These are phyloP conservation scores for Dyspetes luteomarginatus DNA, from an alignment of 2,888 invertebrate genomes.

Conservation along the genomic window DNA sequence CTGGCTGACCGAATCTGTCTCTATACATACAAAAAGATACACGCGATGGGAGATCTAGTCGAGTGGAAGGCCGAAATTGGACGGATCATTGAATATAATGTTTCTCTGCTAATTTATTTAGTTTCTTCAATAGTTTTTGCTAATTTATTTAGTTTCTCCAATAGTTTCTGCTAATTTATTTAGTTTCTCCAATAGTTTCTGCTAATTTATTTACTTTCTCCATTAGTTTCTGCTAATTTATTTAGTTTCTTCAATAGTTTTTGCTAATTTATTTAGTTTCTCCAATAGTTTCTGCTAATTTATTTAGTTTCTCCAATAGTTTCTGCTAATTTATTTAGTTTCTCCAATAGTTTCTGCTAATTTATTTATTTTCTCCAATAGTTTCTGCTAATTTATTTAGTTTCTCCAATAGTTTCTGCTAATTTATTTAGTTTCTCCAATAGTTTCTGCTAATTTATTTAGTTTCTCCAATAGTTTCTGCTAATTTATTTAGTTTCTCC, in stretches of 20 bases:
- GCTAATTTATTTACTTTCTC: too few species aligned
- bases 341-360: background rate
- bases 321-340: background rate
- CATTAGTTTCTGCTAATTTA: background rate
- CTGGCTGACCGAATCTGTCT: conserved; percentile 47
- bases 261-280: too few species aligned
- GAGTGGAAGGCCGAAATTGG: conserved; percentile 45
- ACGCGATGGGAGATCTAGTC: background rate
- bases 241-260: background rate
- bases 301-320: background rate
- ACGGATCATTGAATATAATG: conserved; percentile 26
- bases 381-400: background rate
- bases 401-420: background rate
- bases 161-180: background rate
- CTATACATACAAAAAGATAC: conserved; percentile 7
- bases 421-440: background rate
- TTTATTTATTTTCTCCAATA: too few species aligned
- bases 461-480: too few species aligned
- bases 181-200: background rate
- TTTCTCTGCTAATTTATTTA: background rate
- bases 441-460: too few species aligned
- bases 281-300: too few species aligned
- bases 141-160: background rate
- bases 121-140: background rate
- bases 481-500: background rate